phyloP scores from a whole-genome alignment of 2,113 vertebrate species.

The Sylvietta virens region DNA sequence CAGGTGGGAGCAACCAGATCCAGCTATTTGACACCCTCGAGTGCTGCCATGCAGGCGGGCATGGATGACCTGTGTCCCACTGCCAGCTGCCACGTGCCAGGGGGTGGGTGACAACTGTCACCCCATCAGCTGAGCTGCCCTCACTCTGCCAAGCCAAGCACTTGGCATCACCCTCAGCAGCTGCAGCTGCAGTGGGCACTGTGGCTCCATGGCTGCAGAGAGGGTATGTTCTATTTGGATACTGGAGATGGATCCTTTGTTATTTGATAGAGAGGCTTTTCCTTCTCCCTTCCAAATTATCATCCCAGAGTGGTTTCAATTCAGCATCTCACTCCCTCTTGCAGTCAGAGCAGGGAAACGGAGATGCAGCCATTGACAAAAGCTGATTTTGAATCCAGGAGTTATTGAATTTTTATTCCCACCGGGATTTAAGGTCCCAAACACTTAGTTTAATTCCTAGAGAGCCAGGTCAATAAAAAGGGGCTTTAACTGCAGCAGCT shows the following conservation, averaged over 20 bases:
- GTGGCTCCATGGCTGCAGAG: not conserved
- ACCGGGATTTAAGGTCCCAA: not conserved
- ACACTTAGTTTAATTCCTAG: not conserved
- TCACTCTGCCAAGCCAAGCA: not conserved
- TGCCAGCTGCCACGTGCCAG: not conserved
- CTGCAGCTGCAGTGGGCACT: not conserved
- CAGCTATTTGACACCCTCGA: not conserved
- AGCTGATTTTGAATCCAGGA: not conserved
- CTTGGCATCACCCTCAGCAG: not conserved
- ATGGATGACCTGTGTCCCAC: not conserved
- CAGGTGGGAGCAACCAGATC: not conserved
- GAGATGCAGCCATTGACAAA: not conserved
- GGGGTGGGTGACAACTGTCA: not conserved
- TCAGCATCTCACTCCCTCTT: not conserved
- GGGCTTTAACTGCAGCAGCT: not conserved
- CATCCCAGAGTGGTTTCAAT: not conserved
- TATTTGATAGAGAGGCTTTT: not conserved
- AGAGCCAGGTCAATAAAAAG: not conserved
- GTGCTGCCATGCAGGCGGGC: rapidly evolving
- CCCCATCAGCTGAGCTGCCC: not conserved
- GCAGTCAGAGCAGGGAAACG: not conserved
- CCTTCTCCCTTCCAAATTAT: not conserved
- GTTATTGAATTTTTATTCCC: not conserved
- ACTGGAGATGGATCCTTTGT: not conserved
- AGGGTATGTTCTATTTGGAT: not conserved